Percentiles rank a stretch among this genome's conserved stretches.
Evolutionary conservation across 2,797 vertebrate genomes (phyloP).

Genomic region (Cossypha niveicapilla): DNA sequence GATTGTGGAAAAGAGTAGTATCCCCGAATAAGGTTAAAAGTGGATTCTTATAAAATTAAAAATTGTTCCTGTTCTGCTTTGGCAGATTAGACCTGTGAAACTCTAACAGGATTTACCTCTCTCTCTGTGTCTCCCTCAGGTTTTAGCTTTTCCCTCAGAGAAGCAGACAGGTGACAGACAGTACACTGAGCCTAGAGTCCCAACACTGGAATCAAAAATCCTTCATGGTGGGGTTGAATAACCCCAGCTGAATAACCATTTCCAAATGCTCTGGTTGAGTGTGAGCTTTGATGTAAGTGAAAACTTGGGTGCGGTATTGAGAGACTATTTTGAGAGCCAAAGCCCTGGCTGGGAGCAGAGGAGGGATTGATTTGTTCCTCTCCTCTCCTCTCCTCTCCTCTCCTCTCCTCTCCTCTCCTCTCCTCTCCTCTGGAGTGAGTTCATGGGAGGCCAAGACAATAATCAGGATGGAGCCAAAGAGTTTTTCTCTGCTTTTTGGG

Average conservation of each 20-base stretch:
- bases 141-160: neutral
- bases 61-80: conserved; percentile 6
- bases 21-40: conserved; percentile 4
- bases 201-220: neutral
- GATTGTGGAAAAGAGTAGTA: neutral
- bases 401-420: too few species aligned
- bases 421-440: too few species aligned
- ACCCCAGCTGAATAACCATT: neutral
- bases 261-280: neutral
- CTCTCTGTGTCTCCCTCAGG: neutral
- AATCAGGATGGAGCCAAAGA: neutral
- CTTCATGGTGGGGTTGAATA: neutral
- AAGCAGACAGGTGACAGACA: neutral
- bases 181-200: neutral
- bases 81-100: conserved; percentile 37
- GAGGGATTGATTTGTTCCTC: neutral
- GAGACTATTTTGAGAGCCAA: neutral
- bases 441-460: neutral
- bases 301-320: neutral
- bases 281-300: accelerated
- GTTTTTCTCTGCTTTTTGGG: too few species aligned
- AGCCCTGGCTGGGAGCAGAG: neutral
- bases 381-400: neutral
- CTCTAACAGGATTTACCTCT: conserved; percentile 26
- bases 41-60: conserved; percentile 37